Evolutionary conservation across 2,797 vertebrate genomes (phyloP), one percentile per base, ranked within the genome.

Genomic region (Triplophysa yarkandensis): DNA sequence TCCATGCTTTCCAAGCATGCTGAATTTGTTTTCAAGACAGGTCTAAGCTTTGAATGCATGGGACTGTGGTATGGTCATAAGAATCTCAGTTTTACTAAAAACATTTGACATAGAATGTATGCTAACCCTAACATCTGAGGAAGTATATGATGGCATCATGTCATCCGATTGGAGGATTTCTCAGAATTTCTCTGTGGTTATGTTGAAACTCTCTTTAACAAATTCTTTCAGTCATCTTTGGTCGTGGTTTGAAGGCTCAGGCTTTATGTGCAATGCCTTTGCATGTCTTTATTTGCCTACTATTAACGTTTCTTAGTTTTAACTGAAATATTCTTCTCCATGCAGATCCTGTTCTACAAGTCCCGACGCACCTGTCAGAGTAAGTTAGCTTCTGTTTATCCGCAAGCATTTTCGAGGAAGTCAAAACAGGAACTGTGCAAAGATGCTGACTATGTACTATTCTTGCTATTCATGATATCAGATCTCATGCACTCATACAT

Each of bases 301-400:
- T 58, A 75, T 30, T 46, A 39, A 8, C 25, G 11, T 34, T 11
- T 17, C 39, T 63, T 16, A 61, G 11, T 25, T 32, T 2, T 77
- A 55, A 77, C 74, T 69, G 63, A 77, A 63, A 64, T 17, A 72
- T 27, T 77, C 68, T 30, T 71, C 27, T 77, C 41, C 52, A 48
- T 85, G 83, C 93, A 99, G 98, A 99, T 96, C 98, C 98, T 77
- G 97, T 99, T 81, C 94, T 99, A 81, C 98, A 99, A 85, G 95
- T 99, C 82, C 98, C 96, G 0, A 95, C 94, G 62, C 95, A 99
- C 0, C 90, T 99, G 78, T 93, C 98, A 88, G 95, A 98, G 98
- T 99, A 93, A 86, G 97, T 96, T 83, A 68, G 77, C 44, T 58
- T 72, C n/a, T 55, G 48, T 19, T 36, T 57, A 5, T 55, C 50